phyloP scores from a whole-genome alignment of 1,140 invertebrate species.

The Leptinotarsa undecemlineata region DNA sequence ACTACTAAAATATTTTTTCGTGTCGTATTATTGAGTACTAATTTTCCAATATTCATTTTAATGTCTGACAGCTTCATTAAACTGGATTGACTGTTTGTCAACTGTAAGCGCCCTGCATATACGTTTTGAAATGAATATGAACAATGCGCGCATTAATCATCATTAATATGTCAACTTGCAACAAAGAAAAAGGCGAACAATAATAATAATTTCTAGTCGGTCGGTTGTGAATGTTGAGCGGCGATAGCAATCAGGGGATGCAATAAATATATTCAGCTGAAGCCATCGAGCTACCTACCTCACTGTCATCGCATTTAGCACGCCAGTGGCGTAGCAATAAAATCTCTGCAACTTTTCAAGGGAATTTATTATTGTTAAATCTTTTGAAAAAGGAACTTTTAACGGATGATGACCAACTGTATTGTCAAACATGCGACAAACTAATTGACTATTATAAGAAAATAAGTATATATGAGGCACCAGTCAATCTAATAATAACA shows the following conservation, averaged over 20 bases:
- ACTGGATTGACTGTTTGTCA: neutral
- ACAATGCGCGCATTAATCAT: constrained; percentile 1
- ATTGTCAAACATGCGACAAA: no score
- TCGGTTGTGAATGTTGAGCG: neutral
- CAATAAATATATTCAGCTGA: constrained; percentile 2
- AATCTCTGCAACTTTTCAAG: no score
- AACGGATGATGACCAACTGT: no score
- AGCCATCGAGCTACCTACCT: constrained; percentile 1
- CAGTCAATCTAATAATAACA: no score
- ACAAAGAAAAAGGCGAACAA: constrained; percentile 3
- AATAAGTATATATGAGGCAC: no score
- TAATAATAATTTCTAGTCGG: constrained; percentile 3
- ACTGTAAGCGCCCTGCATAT: neutral
- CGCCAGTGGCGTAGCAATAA: neutral
- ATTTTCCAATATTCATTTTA: neutral
- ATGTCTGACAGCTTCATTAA: neutral
- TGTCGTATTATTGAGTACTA: neutral
- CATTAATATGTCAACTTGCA: neutral
- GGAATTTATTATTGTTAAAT: no score
- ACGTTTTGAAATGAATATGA: neutral
- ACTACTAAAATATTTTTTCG: no score
- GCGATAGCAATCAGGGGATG: constrained; percentile 7
- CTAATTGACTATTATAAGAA: no score
- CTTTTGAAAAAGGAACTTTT: no score
- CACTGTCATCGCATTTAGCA: neutral